These are phyloP conservation scores for Gracilinanus agilis DNA, from an alignment of 2,113 vertebrate species.

Conservation along the genomic window DNA sequence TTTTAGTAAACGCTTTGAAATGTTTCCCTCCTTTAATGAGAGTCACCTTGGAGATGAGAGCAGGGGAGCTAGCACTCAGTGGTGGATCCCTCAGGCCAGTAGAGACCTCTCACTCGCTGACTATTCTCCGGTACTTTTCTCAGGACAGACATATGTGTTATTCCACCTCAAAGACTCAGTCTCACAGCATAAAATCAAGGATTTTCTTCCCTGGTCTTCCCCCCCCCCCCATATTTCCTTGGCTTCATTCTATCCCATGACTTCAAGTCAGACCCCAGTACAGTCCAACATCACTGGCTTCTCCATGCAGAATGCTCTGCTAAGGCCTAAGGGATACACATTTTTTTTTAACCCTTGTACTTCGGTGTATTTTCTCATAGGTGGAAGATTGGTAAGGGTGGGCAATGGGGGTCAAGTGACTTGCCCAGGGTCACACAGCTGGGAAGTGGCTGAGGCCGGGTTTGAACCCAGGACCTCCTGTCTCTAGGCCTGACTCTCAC, in stretches of 20 bases:
- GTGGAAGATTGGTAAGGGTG: too few relatives aligned
- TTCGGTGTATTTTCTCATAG: too few relatives aligned
- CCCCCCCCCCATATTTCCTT: background rate
- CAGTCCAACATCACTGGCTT: background rate
- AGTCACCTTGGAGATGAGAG: background rate
- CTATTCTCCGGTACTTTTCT: background rate
- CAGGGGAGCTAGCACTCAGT: background rate
- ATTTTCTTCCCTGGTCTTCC: too few relatives aligned
- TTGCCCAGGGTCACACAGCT: too few relatives aligned
- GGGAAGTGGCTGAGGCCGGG: too few relatives aligned
- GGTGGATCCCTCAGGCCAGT: background rate
- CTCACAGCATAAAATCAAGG: background rate
- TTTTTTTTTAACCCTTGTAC: too few relatives aligned
- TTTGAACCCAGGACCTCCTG: too few relatives aligned
- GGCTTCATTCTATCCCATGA: accelerated
- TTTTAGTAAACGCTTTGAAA: background rate
- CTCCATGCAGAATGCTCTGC: background rate
- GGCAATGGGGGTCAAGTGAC: too few relatives aligned
- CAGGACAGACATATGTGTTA: background rate
- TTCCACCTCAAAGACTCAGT: conserved; percentile 33
- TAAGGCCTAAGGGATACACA: background rate
- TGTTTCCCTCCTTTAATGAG: background rate
- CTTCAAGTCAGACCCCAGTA: accelerated
- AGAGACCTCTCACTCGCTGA: background rate
- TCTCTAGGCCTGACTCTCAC: too few relatives aligned